Conservation (phyloP, 1,140 invertebrate genomes). For the Lucilia sericata region DNA sequence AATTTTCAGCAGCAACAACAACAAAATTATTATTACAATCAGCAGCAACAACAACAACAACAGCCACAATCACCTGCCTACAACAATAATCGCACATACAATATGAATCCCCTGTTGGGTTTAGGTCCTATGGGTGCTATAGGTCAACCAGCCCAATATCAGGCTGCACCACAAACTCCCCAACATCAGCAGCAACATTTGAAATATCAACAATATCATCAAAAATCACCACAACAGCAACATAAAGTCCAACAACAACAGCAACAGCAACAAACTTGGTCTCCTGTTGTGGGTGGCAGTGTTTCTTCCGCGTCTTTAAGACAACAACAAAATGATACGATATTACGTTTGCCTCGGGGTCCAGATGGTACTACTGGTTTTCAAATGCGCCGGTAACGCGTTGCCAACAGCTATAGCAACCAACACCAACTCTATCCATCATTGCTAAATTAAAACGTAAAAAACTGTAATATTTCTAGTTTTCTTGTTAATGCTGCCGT, state of each 20-base stretch:
- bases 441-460: not conserved
- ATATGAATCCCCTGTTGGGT: slow-evolving; percentile 56
- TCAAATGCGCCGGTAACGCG: slow-evolving; percentile 71
- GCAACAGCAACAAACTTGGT: slow-evolving; percentile 60
- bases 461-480: not conserved
- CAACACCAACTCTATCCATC: no score
- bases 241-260: slow-evolving; percentile 31
- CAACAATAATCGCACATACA: slow-evolving; percentile 34
- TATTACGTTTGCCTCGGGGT: slow-evolving; percentile 70
- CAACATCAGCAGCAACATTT: slow-evolving; percentile 37
- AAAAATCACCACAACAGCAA: slow-evolving; percentile 42
- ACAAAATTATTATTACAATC: slow-evolving; percentile 36
- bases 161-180: slow-evolving; percentile 32
- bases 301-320: slow-evolving; percentile 60
- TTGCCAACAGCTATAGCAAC: not conserved
- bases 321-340: slow-evolving; percentile 52
- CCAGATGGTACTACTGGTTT: slow-evolving; percentile 73
- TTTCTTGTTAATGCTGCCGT: slow-evolving; percentile 9
- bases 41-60: slow-evolving; percentile 50
- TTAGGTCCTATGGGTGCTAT: slow-evolving; percentile 60
- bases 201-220: slow-evolving; percentile 40
- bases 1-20: slow-evolving; percentile 36
- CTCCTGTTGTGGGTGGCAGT: slow-evolving; percentile 62
- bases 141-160: slow-evolving; percentile 48
- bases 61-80: slow-evolving; percentile 50